Evolutionary conservation across 2,113 vertebrate species (phyloP), one percentile per base, ranked within the genome.

Genomic region (Malurus elegans): DNA sequence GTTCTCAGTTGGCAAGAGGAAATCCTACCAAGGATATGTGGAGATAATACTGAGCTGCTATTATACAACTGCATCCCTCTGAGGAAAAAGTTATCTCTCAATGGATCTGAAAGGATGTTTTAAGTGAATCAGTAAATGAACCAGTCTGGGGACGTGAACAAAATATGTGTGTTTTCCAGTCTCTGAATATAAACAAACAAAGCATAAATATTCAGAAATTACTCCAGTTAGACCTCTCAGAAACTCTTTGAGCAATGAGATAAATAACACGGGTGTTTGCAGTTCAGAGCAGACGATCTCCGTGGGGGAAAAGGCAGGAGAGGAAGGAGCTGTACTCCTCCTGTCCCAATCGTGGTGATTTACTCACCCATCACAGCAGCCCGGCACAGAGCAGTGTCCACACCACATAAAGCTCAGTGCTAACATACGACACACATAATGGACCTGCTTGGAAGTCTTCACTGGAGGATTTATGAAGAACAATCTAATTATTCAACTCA

Each of bases 391-490:
- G 91, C 54, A 8, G 86, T 94, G 96, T 96, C 96, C 96, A 95
- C 79, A 94, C 94, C 66, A 70, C 92, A 89, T 36, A 84, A 96
- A 93, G 92, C 76, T 94, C 64, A 74, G 53, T 69, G 81, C 96
- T 95, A 90, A 94, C 91, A 92, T 62, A 89, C 61, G 93, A 92
- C 88, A 86, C 92, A 85, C 84, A 94, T 97, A 97, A 96, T 95
- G 42, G 45, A 93, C 91, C 86, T 92, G 89, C 96, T 95, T 88
- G 78, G 88, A 96, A 96, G 85, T 88, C 88, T 92, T 97, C 95
- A 72, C 90, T 32, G 4, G 34, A 96, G 94, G 97, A 97, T 97
- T 97, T 97, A 97, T 95, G 96, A 96, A 95, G 95, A 97, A 93
- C 74, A 45, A 94, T 94, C 92, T 97, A 96, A 97, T 97, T 96